phyloP scores from a whole-genome alignment of 2,113 vertebrate genomes.

The Lampris megalopsis region DNA sequence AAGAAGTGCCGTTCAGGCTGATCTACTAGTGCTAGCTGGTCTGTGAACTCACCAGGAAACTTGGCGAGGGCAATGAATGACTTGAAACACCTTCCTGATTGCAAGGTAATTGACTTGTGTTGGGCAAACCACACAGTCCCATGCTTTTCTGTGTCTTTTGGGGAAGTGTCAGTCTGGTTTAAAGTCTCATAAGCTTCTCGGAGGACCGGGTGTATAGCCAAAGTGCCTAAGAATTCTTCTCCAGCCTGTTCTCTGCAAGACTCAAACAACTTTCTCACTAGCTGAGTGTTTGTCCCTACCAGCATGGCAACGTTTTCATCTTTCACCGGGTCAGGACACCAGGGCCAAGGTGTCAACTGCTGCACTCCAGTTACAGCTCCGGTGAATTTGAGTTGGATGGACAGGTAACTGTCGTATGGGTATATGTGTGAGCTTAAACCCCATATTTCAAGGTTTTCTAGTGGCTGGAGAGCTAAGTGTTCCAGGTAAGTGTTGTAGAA shows the following conservation, averaged over 20 bases:
- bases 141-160: background rate
- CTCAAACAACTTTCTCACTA: slow-evolving; percentile 28
- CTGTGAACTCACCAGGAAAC: slow-evolving; percentile 9
- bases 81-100: background rate
- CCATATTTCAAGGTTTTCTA: slow-evolving; percentile 35
- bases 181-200: slow-evolving; percentile 28
- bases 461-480: slow-evolving; percentile 21
- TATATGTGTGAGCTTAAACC: slow-evolving; percentile 27
- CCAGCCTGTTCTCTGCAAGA: slow-evolving; percentile 16
- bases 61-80: background rate
- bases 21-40: slow-evolving; percentile 16
- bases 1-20: background rate
- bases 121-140: slow-evolving; percentile 42
- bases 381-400: slow-evolving; percentile 17
- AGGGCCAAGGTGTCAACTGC: slow-evolving; percentile 18
- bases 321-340: slow-evolving; percentile 25
- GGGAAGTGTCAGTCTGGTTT: background rate
- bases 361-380: slow-evolving; percentile 1
- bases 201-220: slow-evolving; percentile 32
- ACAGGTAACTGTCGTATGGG: slow-evolving; percentile 32
- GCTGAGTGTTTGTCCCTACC: slow-evolving; percentile 25
- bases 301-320: slow-evolving; percentile 5
- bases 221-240: slow-evolving; percentile 20
- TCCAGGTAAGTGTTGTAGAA: slow-evolving; percentile 31
- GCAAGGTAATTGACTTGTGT: background rate